Evolutionary conservation across 2,888 invertebrate genomes (phyloP), one percentile per base, ranked within the genome.

Genomic region (Cataglyphis cursor): DNA sequence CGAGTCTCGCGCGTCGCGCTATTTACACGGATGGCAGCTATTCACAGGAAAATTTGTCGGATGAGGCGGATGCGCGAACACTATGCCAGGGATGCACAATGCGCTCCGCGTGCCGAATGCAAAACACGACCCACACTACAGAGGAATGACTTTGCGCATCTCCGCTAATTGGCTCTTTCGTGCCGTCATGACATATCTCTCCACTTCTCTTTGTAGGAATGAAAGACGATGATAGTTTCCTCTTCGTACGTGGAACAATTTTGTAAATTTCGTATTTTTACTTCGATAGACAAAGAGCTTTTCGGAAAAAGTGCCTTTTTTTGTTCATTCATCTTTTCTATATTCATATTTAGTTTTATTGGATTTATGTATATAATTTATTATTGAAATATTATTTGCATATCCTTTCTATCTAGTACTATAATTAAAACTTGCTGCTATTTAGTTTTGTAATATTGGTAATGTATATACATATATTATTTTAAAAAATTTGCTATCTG

Each of bases 81-180:
- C 70, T 59, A 72, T 80, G 78, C 59, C 72, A 59, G 72, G 35
- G 59, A 80, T 72, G 72, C 78, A 80, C 72, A 59, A 59, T 80
- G 59, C 24, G 61, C 72, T 72, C 31, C 18, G 72, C 61, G 70
- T 65, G 82, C 73, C 44, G 76, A 87, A 89, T 88, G 85, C 87
- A 87, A 88, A 89, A 83, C 81, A 84, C 65, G 21, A 70, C 61
- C 54, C 31, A 48, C 61, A 61, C 21, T n/a, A 48, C 72, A 21
- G 51, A 78, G 38, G 51, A 51, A 51, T 51, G 82, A 81, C 80
- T 61, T 82, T 61, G 70, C 73, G 78, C 73, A 68, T 73, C 54
- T 61, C 72, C 54, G 81, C 83, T 88, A 88, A 88, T 88, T 88
- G 83, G 83, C 83, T 85, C 72, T 51, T 78, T 74, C 76, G 48